Evolutionary conservation across 2,113 vertebrate genomes (phyloP), one percentile per base, ranked within the genome.

Genomic region (Salvelinus sp.): DNA sequence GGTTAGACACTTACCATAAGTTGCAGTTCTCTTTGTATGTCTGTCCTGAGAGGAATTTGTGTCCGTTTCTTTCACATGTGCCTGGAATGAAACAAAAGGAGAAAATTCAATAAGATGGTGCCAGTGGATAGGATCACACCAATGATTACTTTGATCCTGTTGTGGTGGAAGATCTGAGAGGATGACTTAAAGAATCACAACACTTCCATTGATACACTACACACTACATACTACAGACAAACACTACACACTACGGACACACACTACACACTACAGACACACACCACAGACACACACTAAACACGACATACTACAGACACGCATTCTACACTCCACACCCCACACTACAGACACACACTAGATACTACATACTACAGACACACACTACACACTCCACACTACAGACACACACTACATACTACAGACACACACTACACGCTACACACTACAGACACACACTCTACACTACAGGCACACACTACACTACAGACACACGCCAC

Each of bases 1-100:
- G 54, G 70, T 9, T 71, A 76, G 48, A 64, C 25, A 92, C 91
- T 92, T 93, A 98, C 97, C 97, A 99, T 69, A 96, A 92, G 87
- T 99, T 99, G 91, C 98, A 99, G 92, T 98, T 98, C 68, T 98
- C 95, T 89, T 88, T 94, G 90, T 96, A 97, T 0, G 96, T 98
- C 75, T 95, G 95, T 20, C 95, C 94, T 0, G 92, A 80, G 69
- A 94, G 94, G 83, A 95, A 98, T 64, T 74, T 81, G 66, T 87
- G 92, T n/a, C 93, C 95, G 16, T 93, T 91, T 5, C 93, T 93
- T 77, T 92, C 80, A 20, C 98, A 99, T 75, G 84, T 93, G 92
- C 88, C 93, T 93, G 82, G 77, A 80, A 86, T 83, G 2, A 69
- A 82, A 88, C 74, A 90, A 76, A 87, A 1, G 62, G 80, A 16